Evolutionary conservation across 2,797 vertebrate species (phyloP).

Genomic region (Ptychadena robeensis): DNA sequence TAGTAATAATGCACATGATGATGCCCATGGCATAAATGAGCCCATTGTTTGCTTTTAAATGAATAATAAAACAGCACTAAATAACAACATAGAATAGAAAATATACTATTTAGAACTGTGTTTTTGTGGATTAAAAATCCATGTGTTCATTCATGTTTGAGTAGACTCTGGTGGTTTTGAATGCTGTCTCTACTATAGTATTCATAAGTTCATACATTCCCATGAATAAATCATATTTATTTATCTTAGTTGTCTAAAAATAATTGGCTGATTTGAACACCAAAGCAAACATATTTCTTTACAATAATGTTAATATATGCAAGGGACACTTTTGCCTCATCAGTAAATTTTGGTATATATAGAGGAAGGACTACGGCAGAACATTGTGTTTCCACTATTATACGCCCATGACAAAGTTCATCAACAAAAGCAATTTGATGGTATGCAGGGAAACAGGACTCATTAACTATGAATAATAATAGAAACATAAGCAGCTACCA

Average conservation of each 20-base stretch:
- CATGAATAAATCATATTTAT: not conserved
- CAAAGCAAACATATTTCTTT: not conserved
- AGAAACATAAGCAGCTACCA: not conserved
- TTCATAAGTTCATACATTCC: not conserved
- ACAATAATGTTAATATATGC: not conserved
- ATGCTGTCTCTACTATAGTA: not conserved
- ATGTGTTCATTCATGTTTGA: no score
- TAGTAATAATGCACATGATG: no score
- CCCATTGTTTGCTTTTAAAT: no score
- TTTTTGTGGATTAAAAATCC: no score
- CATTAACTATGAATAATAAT: constrained; percentile 21
- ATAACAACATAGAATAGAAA: no score
- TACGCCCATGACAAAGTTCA: not conserved
- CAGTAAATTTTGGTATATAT: not conserved
- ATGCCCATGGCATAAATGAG: no score
- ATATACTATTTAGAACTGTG: no score
- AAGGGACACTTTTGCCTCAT: not conserved
- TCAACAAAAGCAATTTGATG: not conserved
- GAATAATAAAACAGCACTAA: no score
- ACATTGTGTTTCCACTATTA: not conserved
- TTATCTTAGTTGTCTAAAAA: not conserved
- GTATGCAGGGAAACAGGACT: not conserved
- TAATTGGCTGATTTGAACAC: not conserved
- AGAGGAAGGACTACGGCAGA: not conserved
- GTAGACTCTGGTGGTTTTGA: no score